phyloP scores from a whole-genome alignment of 2,113 vertebrate species.

The Rhegmatorhina hoffmannsi region DNA sequence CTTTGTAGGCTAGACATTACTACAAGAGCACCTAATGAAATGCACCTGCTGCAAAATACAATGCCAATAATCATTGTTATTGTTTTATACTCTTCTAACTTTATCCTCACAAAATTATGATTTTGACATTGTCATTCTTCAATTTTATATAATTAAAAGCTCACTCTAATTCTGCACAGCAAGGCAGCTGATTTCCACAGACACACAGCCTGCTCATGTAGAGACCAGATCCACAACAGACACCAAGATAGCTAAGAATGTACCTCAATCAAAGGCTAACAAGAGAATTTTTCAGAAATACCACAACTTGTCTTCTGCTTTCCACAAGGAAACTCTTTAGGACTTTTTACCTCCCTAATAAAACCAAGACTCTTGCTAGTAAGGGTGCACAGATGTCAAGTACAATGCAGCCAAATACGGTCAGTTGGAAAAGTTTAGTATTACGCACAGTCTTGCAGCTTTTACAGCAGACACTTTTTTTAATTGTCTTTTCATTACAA shows the following conservation, averaged over 20 bases:
- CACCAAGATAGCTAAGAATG: not conserved
- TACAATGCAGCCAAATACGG: not conserved
- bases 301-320: fast-evolving
- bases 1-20: not conserved
- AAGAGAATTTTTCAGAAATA: not conserved
- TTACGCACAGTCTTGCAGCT: not conserved
- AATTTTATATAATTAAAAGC: not conserved
- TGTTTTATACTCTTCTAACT: not conserved
- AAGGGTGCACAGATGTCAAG: not conserved
- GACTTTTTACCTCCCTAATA: not conserved
- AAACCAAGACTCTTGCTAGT: not conserved
- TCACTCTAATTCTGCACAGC: not conserved
- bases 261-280: not conserved
- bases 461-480: not conserved
- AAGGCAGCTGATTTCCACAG: not conserved
- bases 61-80: not conserved
- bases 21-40: not conserved
- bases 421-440: not conserved
- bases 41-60: not conserved
- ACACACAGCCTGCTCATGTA: not conserved
- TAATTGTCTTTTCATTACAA: not conserved
- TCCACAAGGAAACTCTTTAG: not conserved
- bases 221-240: not conserved
- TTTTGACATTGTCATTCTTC: not conserved
- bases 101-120: not conserved